Evolutionary conservation across 2,113 vertebrate species (phyloP).

Genomic region (Spheniscus mendiculus): DNA sequence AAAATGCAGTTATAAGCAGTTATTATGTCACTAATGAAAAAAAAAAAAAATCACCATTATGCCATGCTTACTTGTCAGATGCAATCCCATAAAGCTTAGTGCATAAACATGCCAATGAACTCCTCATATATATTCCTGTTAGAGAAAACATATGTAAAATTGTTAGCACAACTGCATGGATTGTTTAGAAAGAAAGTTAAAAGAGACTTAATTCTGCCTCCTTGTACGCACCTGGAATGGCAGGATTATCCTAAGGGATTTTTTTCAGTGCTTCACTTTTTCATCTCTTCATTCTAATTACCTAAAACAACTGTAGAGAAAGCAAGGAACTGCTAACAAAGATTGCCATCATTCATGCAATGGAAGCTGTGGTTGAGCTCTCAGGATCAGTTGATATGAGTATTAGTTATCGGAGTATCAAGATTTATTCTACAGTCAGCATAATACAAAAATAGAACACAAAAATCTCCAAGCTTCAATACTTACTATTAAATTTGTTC

Average conservation of each 20-base stretch:
- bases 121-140: neutral
- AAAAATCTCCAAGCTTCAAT: neutral
- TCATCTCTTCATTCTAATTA: neutral
- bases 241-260: neutral
- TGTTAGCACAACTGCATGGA: neutral
- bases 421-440: neutral
- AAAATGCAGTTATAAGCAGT: neutral
- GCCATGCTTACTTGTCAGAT: neutral
- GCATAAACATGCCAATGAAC: neutral
- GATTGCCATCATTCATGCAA: neutral
- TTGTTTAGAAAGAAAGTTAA: neutral
- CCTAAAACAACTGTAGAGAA: neutral
- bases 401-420: neutral
- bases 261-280: neutral
- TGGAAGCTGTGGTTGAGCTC: neutral
- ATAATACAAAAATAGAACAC: neutral
- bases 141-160: neutral
- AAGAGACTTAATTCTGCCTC: neutral
- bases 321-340: neutral
- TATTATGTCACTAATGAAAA: neutral
- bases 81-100: neutral
- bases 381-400: neutral
- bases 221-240: neutral
- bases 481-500: neutral
- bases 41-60: neutral